Evolutionary conservation across 2,888 invertebrate genomes (phyloP), one percentile per base, ranked within the genome.

Genomic region (Biston betularia): DNA sequence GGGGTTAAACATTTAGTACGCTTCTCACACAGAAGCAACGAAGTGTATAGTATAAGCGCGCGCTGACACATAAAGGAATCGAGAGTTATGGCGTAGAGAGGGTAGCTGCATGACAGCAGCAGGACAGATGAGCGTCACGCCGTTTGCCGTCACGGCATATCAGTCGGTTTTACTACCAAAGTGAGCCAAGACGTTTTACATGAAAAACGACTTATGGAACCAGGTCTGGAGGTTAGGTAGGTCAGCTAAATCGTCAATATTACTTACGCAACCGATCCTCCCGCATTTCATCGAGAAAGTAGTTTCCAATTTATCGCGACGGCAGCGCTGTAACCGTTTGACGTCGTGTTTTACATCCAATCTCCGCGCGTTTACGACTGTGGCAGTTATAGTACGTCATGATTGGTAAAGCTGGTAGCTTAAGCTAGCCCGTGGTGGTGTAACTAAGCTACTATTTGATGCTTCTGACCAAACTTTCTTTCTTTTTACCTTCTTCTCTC

Each of bases 321-420:
- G 0, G 24, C 40, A 54, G 52, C 49, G 58, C 45, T 50, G 50
- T 61, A 59, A 59, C 45, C 61, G 57, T 53, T 72, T 72, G 69
- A 72, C 49, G 52, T 63, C 69, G 48, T 44, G 55, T 49, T 70
- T 72, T 72, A 69, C 72, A 72, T 68, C 69, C 72, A 72, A 70
- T 70, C 65, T 72, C 72, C 72, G 63, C 14, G 49, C 38, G 24
- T 62, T 70, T 68, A 72, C 59, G 65, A 62, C 44, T 11, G 42
- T 46, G 57, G 62, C 63, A 46, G 65, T 61, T 55, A 67, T 60
- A 55, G 57, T 59, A 63, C 50, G 45, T 54, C 63, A 54, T 59
- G 62, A 67, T 67, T 63, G 63, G 63, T 63, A 46, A 58, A 50
- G 44, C 40, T 54, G 44, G 49, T 63, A 55, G 24, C 24, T 24